Evolutionary conservation across 2,797 vertebrate genomes (phyloP).

Genomic region (Cyprinodon diabolis): DNA sequence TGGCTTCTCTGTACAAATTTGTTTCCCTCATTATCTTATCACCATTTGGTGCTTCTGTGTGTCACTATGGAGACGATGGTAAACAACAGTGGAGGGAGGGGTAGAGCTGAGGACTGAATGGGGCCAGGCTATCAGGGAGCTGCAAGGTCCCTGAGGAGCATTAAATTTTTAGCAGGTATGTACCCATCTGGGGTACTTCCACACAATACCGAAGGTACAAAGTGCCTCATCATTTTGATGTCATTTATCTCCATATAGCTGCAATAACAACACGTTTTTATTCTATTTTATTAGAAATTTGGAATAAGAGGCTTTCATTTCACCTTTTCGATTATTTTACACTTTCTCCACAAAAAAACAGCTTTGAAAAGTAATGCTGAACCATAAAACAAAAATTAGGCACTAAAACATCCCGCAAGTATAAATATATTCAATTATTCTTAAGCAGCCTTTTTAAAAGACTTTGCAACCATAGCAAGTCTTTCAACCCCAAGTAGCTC

Average conservation of each 20-base stretch:
- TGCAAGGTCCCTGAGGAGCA: slow-evolving; percentile 73
- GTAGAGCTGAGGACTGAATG: slow-evolving; percentile 67
- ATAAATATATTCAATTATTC: background rate
- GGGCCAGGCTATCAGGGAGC: slow-evolving; percentile 72
- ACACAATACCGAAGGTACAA: slow-evolving; percentile 48
- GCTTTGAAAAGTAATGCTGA: background rate
- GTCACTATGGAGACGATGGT: slow-evolving; percentile 71
- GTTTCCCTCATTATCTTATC: slow-evolving; percentile 83
- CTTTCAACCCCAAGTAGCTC: background rate
- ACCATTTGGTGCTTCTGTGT: slow-evolving; percentile 52
- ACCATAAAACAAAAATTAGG: background rate
- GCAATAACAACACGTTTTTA: background rate
- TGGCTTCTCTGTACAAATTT: slow-evolving; percentile 67
- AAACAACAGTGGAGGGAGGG: slow-evolving; percentile 69
- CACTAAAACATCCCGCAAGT: background rate
- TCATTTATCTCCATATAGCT: slow-evolving; percentile 7
- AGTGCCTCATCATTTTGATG: slow-evolving; percentile 3
- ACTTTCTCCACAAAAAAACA: background rate
- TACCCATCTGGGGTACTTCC: slow-evolving; percentile 59
- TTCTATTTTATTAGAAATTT: background rate
- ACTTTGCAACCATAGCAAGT: background rate
- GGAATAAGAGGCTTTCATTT: background rate
- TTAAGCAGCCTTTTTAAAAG: background rate
- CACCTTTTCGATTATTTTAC: background rate
- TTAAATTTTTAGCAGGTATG: slow-evolving; percentile 80